phyloP scores from a whole-genome alignment of 2,113 vertebrate species.

The Cephalopterus ornatus region DNA sequence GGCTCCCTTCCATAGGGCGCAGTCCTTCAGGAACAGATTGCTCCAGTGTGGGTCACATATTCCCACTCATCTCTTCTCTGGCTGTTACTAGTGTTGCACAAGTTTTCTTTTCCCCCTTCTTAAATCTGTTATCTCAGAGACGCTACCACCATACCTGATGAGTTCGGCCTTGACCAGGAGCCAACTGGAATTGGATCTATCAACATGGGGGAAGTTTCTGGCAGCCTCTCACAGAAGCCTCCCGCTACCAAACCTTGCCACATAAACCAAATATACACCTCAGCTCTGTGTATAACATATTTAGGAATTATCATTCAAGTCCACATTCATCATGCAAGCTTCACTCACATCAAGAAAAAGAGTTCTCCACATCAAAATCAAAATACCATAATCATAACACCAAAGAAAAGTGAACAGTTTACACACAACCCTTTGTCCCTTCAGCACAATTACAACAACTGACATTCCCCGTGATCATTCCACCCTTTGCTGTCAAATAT shows the following conservation, averaged over 20 bases:
- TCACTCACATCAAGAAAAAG: background rate
- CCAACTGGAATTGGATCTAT: background rate
- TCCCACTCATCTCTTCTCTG: background rate
- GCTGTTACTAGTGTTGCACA: background rate
- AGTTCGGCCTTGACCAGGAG: background rate
- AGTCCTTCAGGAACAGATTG: background rate
- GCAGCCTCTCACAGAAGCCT: background rate
- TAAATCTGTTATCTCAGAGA: background rate
- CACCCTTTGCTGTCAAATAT: background rate
- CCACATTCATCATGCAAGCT: background rate
- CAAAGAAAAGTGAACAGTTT: background rate
- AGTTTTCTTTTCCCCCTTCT: background rate
- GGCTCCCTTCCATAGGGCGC: background rate
- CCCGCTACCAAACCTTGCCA: background rate
- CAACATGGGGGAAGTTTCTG: background rate
- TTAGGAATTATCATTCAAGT: background rate
- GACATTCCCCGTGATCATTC: background rate
- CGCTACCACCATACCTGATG: fast-evolving
- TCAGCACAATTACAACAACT: background rate
- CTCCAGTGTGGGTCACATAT: background rate
- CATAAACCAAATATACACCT: background rate
- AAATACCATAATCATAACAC: background rate
- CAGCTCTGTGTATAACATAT: background rate
- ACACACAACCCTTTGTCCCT: background rate
- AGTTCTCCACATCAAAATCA: background rate